Base-by-base conservation (phyloP, 2,113 vertebrate species). In the Periophthalmodon schlosseri region DNA sequence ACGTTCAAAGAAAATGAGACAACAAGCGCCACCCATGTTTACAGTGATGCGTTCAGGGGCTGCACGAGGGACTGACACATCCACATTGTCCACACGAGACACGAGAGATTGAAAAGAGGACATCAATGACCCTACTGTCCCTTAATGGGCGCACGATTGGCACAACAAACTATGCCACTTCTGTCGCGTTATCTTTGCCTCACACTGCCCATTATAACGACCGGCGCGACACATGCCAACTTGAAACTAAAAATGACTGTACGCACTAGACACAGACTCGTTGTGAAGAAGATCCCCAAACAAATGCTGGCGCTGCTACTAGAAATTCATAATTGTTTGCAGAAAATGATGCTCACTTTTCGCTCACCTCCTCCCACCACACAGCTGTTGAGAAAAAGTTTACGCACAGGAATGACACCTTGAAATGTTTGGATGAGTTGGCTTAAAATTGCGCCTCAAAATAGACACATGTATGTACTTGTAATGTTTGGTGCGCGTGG, bases 51-150 rank as follows among this genome's bases (percentile, higher is more conserved):
- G 79, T 52, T 33, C 68, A 77, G 76, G 33, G 52, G 78, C 73
- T 4, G 89, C 39, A 49, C 86, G 85, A 84, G 90, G 90, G 72
- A 85, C 92, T 21, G 86, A 82, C 83, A 78, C 89, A 92, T 50
- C 87, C 87, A 65, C 82, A 86, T 73, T 69, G 85, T 88, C 81
- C 80, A 79, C 21, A 28, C 11, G 74, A 76, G 71, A 75, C 76
- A 82, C 86, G 79, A 79, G 88, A 85, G 82, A 86, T 73, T 81
- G 69, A 80, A 86, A 74, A 63, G 58, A 34, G 73, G 81, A 78
- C 80, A 87, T 94, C 90, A 94, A 94, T 93, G 73, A 86, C 68
- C 75, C 83, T 86, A 90, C 88, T 94, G 91, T 94, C 69, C 84
- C 47, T 72, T 69, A 72, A 75, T 63, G 68, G 72, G 90, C 82